These are phyloP conservation scores for Gymnodraco acuticeps DNA, from an alignment of 2,797 vertebrate genomes.

Conservation along the genomic window DNA sequence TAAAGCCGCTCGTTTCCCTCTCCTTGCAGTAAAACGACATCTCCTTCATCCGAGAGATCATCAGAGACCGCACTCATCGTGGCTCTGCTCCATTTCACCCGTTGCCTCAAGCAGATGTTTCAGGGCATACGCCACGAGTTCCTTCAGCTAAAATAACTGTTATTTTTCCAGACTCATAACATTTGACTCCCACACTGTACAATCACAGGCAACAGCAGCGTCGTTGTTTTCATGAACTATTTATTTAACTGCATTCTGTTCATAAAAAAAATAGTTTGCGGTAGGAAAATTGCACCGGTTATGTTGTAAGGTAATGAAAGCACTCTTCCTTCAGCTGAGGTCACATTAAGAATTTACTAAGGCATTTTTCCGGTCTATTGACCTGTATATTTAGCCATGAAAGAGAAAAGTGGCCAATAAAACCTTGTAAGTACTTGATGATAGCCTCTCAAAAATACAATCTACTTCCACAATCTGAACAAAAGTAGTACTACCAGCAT, in stretches of 20 bases:
- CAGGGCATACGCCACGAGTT: conserved; percentile 25
- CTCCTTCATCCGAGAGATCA: conserved; percentile 16
- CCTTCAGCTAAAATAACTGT: conserved; percentile 33
- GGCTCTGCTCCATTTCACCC: conserved; percentile 35
- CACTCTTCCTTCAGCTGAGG: conserved; percentile 42
- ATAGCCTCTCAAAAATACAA: conserved; percentile 25
- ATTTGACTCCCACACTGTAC: conserved; percentile 17
- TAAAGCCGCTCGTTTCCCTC: background rate
- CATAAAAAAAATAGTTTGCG: conserved; percentile 16
- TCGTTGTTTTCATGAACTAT: conserved; percentile 1
- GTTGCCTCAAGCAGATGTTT: conserved; percentile 43
- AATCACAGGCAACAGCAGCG: conserved; percentile 7
- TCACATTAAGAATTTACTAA: conserved; percentile 66
- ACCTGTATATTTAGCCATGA: conserved; percentile 55
- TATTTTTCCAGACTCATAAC: conserved; percentile 16
- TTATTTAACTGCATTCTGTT: conserved; percentile 21
- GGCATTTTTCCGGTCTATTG: conserved; percentile 56
- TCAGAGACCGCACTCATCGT: background rate
- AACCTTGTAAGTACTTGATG: conserved; percentile 40
- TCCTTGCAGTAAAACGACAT: conserved; percentile 8
- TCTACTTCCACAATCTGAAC: conserved; percentile 18
- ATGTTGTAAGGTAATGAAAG: conserved; percentile 42
- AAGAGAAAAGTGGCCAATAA: conserved; percentile 44
- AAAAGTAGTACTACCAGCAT: background rate
- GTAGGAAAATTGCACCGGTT: conserved; percentile 30